phyloP scores from a whole-genome alignment of 2,888 invertebrate genomes.

The Hemaris fuciformis region DNA sequence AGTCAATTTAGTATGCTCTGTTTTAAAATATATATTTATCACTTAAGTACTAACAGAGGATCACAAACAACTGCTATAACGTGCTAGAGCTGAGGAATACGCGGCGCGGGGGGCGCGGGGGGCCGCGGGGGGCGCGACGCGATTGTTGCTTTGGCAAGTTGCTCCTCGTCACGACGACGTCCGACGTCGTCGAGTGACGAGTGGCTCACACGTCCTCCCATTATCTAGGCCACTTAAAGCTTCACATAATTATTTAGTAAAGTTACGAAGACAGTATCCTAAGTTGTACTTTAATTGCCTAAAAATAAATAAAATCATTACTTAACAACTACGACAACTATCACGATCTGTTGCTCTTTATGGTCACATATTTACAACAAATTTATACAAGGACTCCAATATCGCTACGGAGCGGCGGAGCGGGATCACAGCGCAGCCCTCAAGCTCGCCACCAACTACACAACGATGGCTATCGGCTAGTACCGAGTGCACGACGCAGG shows the following conservation, averaged over 20 bases:
- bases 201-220: not conserved
- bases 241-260: slow-evolving; percentile 40
- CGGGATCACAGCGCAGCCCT: slow-evolving; percentile 5
- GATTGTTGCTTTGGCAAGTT: not conserved
- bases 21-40: slow-evolving; percentile 45
- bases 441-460: not conserved
- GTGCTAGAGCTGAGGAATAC: slow-evolving; percentile 20
- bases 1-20: slow-evolving; percentile 27
- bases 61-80: slow-evolving; percentile 44
- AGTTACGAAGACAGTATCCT: slow-evolving; percentile 41
- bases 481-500: not conserved
- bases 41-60: slow-evolving; percentile 44
- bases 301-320: slow-evolving; percentile 64
- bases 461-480: not conserved
- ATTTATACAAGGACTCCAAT: not conserved
- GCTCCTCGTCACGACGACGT: not conserved
- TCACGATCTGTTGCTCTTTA: slow-evolving; percentile 31
- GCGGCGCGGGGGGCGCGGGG: slow-evolving; percentile 16
- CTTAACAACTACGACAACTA: slow-evolving; percentile 38
- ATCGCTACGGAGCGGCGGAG: slow-evolving; percentile 18
- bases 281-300: slow-evolving; percentile 68
- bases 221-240: slow-evolving; percentile 47
- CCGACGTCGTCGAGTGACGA: not conserved
- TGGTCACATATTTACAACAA: slow-evolving; percentile 12
- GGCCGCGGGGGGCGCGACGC: not conserved